phyloP scores from a whole-genome alignment of 1,140 invertebrate genomes.

The Nomia melanderi region DNA sequence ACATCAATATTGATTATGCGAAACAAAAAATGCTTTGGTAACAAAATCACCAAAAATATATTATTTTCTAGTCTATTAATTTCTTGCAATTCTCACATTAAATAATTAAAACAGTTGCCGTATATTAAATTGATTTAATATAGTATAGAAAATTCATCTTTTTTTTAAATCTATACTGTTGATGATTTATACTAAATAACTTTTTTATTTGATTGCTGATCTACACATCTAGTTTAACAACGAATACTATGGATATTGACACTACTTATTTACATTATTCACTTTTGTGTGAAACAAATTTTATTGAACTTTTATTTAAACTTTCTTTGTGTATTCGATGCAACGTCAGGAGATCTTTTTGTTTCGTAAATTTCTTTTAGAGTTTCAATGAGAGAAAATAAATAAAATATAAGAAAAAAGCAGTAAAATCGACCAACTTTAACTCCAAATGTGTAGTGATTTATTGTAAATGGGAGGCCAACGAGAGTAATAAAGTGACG shows the following conservation, averaged over 20 bases:
- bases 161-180: too few relatives aligned
- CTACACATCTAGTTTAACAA: too few relatives aligned
- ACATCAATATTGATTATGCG: not conserved
- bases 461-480: conserved; percentile 47
- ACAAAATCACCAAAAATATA: not conserved
- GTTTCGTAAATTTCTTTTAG: not conserved
- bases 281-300: not conserved
- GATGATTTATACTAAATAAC: too few relatives aligned
- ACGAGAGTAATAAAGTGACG: conserved; percentile 49
- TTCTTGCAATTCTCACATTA: not conserved
- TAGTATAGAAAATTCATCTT: too few relatives aligned
- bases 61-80: not conserved
- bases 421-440: not conserved
- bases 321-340: not conserved
- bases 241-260: too few relatives aligned
- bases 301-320: not conserved
- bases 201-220: too few relatives aligned
- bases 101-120: not conserved
- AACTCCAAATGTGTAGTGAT: conserved; percentile 23
- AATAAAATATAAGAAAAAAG: not conserved
- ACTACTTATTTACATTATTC: too few relatives aligned
- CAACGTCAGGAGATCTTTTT: not conserved
- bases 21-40: not conserved
- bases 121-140: not conserved
- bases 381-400: not conserved